These are phyloP conservation scores for Lanius collurio DNA, from an alignment of 2,113 vertebrate genomes.

Conservation along the genomic window DNA sequence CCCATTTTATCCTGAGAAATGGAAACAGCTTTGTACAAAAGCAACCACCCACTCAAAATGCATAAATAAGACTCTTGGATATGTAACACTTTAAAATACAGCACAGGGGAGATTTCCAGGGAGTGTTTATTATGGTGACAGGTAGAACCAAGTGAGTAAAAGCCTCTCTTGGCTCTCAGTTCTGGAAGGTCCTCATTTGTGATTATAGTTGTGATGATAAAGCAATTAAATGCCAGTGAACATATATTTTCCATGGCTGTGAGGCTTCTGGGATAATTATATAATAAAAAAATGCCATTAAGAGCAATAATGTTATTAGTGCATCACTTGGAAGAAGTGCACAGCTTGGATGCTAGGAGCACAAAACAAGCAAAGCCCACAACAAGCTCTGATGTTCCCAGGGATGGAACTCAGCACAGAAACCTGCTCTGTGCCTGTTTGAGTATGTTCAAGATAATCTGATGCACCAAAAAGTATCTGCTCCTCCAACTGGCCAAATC, in stretches of 20 bases:
- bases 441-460: not conserved
- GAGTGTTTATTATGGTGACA: not conserved
- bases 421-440: not conserved
- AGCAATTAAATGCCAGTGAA: constrained; percentile 28
- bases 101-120: not conserved
- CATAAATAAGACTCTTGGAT: not conserved
- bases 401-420: not conserved
- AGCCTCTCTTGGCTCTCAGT: not conserved
- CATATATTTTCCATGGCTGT: constrained; percentile 3
- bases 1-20: not conserved
- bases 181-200: constrained; percentile 25
- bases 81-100: not conserved
- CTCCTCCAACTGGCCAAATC: not conserved
- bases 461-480: not conserved
- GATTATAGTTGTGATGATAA: constrained; percentile 27
- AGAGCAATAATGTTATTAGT: constrained; percentile 30
- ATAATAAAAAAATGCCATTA: constrained; percentile 28
- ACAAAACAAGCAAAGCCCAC: not conserved
- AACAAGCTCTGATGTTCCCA: not conserved
- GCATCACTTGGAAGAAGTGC: not conserved
- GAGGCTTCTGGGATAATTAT: constrained; percentile 31
- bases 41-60: not conserved
- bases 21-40: not conserved
- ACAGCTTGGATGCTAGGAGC: not conserved
- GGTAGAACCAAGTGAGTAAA: not conserved